A percentile compares a stretch with the other conserved stretches of the same genome.
Evolutionary conservation across 1,140 invertebrate genomes (phyloP).

Genomic region (Drosophila parvula): DNA sequence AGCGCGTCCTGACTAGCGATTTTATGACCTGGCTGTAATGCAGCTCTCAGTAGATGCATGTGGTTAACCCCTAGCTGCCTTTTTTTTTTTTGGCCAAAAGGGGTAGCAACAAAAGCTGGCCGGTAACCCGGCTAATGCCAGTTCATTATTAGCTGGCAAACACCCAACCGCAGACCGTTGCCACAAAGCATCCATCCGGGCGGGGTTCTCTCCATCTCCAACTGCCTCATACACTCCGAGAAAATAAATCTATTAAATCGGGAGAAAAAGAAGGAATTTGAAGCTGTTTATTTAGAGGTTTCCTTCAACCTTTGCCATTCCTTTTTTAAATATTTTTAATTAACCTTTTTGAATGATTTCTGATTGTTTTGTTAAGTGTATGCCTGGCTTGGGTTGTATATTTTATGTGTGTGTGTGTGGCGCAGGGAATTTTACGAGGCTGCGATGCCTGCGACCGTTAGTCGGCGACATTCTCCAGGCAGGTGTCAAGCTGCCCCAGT

Average conservation of each 20-base stretch:
- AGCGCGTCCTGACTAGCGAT: conserved; percentile 11
- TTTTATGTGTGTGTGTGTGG: conserved; percentile 13
- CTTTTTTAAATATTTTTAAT: neutral
- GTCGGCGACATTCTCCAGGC: conserved; percentile 44
- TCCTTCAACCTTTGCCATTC: too few relatives aligned
- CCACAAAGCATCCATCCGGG: conserved; percentile 28
- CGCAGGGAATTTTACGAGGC: conserved; percentile 52
- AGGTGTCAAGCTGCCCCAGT: conserved; percentile 64
- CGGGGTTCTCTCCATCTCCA: neutral
- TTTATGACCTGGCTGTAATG: conserved; percentile 39
- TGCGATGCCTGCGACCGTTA: conserved; percentile 46
- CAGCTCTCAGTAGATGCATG: conserved; percentile 36
- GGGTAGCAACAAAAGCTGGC: neutral
- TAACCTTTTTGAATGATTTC: neutral
- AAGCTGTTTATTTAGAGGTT: too few relatives aligned
- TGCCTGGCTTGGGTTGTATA: conserved; percentile 6
- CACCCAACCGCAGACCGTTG: conserved; percentile 22
- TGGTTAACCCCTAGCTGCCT: conserved; percentile 23
- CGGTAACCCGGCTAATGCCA: conserved; percentile 16
- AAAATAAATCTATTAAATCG: neutral
- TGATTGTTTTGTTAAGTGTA: neutral
- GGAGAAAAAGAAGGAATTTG: neutral
- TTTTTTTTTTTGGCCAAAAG: neutral
- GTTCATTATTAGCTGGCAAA: conserved; percentile 45
- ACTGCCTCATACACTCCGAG: neutral